Evolutionary conservation across 2,888 invertebrate genomes (phyloP).

Genomic region (Aphidius colemani): DNA sequence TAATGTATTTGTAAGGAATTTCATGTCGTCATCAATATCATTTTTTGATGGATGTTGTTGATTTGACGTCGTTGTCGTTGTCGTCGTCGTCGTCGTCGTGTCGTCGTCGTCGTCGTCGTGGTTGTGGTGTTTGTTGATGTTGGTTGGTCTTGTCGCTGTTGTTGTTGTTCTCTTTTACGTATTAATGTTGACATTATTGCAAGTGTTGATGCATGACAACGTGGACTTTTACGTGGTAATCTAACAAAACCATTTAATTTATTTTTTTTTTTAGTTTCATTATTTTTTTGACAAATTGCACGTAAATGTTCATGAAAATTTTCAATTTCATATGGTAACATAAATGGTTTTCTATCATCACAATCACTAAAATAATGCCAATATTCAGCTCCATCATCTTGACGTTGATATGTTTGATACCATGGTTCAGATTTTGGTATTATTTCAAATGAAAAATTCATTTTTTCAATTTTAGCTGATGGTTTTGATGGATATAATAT

Average conservation of each 20-base stretch:
- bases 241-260: slow-evolving; percentile 52
- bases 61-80: too few relatives aligned
- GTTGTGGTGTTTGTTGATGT: slow-evolving; percentile 31
- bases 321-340: slow-evolving; percentile 77
- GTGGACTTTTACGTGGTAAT: slow-evolving; percentile 80
- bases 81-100: too few relatives aligned
- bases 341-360: slow-evolving; percentile 67
- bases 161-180: slow-evolving; percentile 51
- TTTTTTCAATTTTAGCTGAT: slow-evolving; percentile 63
- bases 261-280: slow-evolving; percentile 36
- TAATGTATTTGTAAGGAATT: slow-evolving; percentile 33
- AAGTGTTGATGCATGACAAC: slow-evolving; percentile 86
- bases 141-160: neutral
- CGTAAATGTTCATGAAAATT: slow-evolving; percentile 52
- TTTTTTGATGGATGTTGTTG: slow-evolving; percentile 31
- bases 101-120: too few relatives aligned
- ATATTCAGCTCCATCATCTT: slow-evolving; percentile 73
- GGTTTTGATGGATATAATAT: slow-evolving; percentile 56
- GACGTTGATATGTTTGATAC: slow-evolving; percentile 78
- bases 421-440: slow-evolving; percentile 77
- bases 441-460: slow-evolving; percentile 77
- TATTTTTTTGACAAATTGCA: slow-evolving; percentile 39
- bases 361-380: slow-evolving; percentile 67
- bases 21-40: slow-evolving; percentile 40
- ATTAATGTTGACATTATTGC: slow-evolving; percentile 71